A percentile compares a stretch with the other conserved stretches of the same genome.
These are phyloP conservation scores for Argentina silus DNA, from an alignment of 2,797 vertebrate species.

Conservation along the genomic window DNA sequence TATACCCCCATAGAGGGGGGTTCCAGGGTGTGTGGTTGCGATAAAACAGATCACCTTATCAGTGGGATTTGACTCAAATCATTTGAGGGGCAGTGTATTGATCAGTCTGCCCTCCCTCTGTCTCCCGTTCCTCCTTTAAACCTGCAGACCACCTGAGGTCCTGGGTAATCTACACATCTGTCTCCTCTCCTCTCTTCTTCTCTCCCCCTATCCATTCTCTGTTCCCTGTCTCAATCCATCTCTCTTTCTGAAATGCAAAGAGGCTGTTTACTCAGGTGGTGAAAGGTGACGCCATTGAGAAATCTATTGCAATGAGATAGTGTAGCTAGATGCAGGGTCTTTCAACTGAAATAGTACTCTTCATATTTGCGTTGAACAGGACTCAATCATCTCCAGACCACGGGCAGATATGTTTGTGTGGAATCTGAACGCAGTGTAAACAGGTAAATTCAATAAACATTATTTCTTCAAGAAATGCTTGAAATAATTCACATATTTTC, in stretches of 20 bases:
- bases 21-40: background rate
- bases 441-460: background rate
- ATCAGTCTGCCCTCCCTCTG: background rate
- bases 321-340: background rate
- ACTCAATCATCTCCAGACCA: background rate
- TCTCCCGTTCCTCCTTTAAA: constrained; percentile 21
- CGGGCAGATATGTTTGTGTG: background rate
- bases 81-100: constrained; percentile 29
- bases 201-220: background rate
- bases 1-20: background rate
- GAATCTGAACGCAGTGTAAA: background rate
- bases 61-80: constrained; percentile 4
- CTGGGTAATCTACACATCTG: constrained; percentile 21
- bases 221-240: background rate
- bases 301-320: background rate
- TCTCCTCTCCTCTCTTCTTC: constrained; percentile 11
- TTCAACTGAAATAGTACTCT: background rate
- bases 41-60: constrained; percentile 24
- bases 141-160: constrained; percentile 31
- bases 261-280: background rate
- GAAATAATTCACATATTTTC: constrained; percentile 3
- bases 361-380: background rate
- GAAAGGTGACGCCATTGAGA: background rate
- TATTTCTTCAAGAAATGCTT: constrained; percentile 6
- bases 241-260: constrained; percentile 4